Base-by-base conservation (phyloP, 2,797 vertebrate species). In the Tympanoctomys barrerae region DNA sequence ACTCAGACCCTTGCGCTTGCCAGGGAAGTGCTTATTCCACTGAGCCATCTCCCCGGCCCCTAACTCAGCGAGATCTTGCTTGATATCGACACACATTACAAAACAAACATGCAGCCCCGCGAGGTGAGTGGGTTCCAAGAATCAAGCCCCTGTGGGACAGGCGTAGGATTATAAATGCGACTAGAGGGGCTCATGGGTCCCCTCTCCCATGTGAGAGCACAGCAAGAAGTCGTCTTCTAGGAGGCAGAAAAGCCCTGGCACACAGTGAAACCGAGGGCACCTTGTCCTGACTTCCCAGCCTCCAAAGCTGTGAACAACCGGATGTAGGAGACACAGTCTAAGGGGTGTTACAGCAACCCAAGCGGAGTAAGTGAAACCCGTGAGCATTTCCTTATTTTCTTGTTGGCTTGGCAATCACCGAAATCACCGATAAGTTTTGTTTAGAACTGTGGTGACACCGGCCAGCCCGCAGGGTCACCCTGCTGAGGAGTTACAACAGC, bases 331-430 rank as follows among this genome's bases (percentile, higher is more conserved):
- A 86, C 14, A 36, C 14, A 36, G 3, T 79, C 61, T 54, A 46
- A 73, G 49, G 61, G 57, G 33, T 66, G 19, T 54, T 68, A 42
- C 10, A 66, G 81, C 13, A 77, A 61, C 28, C 49, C 49, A 46
- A 86, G 57, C 4, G 28, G 33, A 80, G 62, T 46, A 70, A 70
- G 52, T 70, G n/a, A 92, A 78, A 57, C n/a, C 6, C 33, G 33
- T 90, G 62, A 57, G 39, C 82, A 78, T 77, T 54, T 80, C 54
- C 33, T 86, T 52, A n/a, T 71, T 86, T 94, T 52, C 93, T 88
- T 88, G 73, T 89, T 5, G 49, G 31, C 19, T 52, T 89, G 59
- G 21, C 10, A 88, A 91, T 42, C 42, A 42, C 42, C 4, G 5
- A 42, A 42, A 42, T 90, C 68, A 70, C 19, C 24, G 80, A 49